Evolutionary conservation across 2,113 vertebrate genomes (phyloP).

Genomic region (Colistium nudipinnis): DNA sequence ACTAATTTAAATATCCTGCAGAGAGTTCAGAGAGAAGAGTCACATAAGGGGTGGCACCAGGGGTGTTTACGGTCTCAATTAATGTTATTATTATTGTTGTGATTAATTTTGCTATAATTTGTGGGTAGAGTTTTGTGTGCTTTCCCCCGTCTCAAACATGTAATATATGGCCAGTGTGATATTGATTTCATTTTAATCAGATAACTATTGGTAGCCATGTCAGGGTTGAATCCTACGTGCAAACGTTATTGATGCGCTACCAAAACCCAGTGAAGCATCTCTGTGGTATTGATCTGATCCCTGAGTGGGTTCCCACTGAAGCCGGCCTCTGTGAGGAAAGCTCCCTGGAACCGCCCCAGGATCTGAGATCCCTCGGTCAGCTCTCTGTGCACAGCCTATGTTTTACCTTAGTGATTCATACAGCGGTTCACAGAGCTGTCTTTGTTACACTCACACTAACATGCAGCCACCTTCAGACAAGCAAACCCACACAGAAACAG

Average conservation of each 20-base stretch:
- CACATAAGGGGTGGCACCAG: too few species aligned
- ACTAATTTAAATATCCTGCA: too few species aligned
- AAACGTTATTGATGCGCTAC: constrained; percentile 48
- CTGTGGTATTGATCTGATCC: constrained; percentile 53
- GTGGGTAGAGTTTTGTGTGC: too few species aligned
- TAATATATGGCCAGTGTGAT: background rate
- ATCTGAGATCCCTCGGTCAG: constrained; percentile 52
- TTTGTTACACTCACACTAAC: constrained; percentile 38
- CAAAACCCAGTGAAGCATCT: constrained; percentile 39
- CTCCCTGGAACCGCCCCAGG: constrained; percentile 56
- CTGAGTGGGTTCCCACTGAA: constrained; percentile 38
- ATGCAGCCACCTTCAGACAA: constrained; percentile 49
- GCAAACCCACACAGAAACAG: constrained; percentile 56
- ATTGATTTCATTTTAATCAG: constrained; percentile 55
- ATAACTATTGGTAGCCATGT: constrained; percentile 30
- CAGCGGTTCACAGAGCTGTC: too few species aligned
- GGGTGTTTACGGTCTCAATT: too few species aligned
- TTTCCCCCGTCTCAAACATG: background rate
- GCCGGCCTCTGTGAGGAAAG: constrained; percentile 31
- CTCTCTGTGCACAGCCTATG: constrained; percentile 23
- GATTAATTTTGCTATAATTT: too few species aligned
- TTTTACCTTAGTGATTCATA: constrained; percentile 63
- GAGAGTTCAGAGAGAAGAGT: too few species aligned
- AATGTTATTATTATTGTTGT: too few species aligned
- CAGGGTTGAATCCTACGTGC: constrained; percentile 43